Evolutionary conservation across 2,888 invertebrate genomes (phyloP).

Genomic region (Caenorhabditis sp.): DNA sequence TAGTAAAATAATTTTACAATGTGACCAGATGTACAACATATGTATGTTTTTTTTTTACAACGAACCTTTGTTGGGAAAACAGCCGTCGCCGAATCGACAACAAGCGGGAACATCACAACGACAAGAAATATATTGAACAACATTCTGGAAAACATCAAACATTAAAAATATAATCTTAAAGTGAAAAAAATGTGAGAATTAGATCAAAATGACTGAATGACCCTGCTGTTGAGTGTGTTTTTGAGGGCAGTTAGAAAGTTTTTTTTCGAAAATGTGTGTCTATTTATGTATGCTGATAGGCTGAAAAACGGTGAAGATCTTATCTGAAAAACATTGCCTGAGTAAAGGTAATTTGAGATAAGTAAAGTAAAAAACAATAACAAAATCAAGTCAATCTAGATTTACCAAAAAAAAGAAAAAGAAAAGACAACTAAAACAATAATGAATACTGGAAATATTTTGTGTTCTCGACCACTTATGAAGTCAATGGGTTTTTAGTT

Average conservation of each 20-base stretch:
- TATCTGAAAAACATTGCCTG: no score
- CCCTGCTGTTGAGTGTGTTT: background rate
- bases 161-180: background rate
- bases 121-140: background rate
- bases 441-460: background rate
- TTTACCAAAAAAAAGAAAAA: background rate
- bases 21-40: background rate
- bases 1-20: background rate
- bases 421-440: background rate
- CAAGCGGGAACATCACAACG: background rate
- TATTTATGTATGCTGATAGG: no score
- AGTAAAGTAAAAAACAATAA: background rate
- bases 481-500: background rate
- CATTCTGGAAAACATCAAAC: background rate
- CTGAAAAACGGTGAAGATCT: no score
- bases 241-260: background rate
- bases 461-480: background rate
- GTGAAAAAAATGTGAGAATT: background rate
- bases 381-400: background rate
- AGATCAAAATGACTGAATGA: background rate
- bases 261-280: background rate
- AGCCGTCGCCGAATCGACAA: constrained; percentile 8
- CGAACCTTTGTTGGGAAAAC: constrained; percentile 19
- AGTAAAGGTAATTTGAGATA: background rate
- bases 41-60: background rate